Evolutionary conservation across 2,113 vertebrate genomes (phyloP), one percentile per base, ranked within the genome.

Genomic region (Platichthys stellatus): DNA sequence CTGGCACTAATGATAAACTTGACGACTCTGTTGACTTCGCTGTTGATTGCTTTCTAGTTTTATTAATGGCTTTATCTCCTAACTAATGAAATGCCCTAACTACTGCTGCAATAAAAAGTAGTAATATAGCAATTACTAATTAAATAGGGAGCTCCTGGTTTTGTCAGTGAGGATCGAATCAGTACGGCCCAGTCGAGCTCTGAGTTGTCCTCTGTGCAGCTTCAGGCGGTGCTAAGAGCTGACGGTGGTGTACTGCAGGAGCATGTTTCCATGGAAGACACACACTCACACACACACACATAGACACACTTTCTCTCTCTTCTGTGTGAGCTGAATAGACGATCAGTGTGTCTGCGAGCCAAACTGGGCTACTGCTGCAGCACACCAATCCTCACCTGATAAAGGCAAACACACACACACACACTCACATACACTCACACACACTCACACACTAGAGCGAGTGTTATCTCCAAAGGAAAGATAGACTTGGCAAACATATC

Each of bases 11-110:
- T 61, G 74, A 85, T 77, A 82, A 84, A 81, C 80, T 63, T 38
- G 60, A 61, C 77, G 69, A 84, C 71, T 84, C 69, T 45, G 72
- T 60, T 3, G 80, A 69, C 74, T 64, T 54, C 71, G 21, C 59
- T 64, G 65, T 79, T 89, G 82, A 87, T 86, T 88, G 85, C 82
- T 82, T 86, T 84, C 84, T 85, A 72, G 59, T 87, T 83, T 84
- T 86, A 88, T 86, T 87, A 86, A 91, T 88, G 73, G 53, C 86
- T 87, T 88, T 72, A 90, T 89, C 83, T 85, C 75, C 78, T 75
- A 74, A 76, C 82, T 88, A 91, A 91, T 90, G 88, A 89, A 90
- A 90, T 79, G 72, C 78, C 59, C 80, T 57, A 66, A 88, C 76
- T 70, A 70, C 84, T 91, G 64, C 60, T 68, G 69, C 86, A 81